These are phyloP conservation scores for Sebastes melanostomus DNA, from an alignment of 2,797 vertebrate genomes.

Conservation along the genomic window DNA sequence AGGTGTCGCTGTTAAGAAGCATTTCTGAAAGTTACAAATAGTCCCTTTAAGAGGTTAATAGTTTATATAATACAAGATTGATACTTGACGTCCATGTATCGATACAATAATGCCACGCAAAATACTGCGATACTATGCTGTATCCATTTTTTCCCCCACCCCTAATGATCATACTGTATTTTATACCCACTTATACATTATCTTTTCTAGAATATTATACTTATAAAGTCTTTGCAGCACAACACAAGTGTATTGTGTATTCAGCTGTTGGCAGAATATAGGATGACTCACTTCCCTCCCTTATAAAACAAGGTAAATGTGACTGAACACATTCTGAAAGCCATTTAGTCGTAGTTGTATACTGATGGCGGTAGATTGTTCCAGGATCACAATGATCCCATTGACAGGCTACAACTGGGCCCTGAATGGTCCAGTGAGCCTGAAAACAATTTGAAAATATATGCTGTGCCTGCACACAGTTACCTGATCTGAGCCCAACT, in stretches of 20 bases:
- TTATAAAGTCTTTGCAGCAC: not conserved
- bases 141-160: too few species aligned
- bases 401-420: not conserved
- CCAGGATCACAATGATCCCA: constrained; percentile 23
- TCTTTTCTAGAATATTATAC: not conserved
- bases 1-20: too few species aligned
- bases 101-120: too few species aligned
- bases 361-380: constrained; percentile 19
- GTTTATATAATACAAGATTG: too few species aligned
- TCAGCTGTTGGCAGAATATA: not conserved
- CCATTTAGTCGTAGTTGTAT: not conserved
- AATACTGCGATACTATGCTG: too few species aligned
- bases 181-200: not conserved
- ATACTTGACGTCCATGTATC: too few species aligned
- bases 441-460: constrained; percentile 15
- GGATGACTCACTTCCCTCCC: not conserved
- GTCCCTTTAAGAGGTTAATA: too few species aligned
- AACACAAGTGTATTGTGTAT: not conserved
- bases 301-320: not conserved
- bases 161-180: not conserved
- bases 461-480: not conserved
- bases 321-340: not conserved
- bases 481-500: constrained; percentile 10
- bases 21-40: too few species aligned
- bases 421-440: constrained; percentile 11